Evolutionary conservation across 2,888 invertebrate genomes (phyloP).

Genomic region (Eudasyphora cyanicolor): DNA sequence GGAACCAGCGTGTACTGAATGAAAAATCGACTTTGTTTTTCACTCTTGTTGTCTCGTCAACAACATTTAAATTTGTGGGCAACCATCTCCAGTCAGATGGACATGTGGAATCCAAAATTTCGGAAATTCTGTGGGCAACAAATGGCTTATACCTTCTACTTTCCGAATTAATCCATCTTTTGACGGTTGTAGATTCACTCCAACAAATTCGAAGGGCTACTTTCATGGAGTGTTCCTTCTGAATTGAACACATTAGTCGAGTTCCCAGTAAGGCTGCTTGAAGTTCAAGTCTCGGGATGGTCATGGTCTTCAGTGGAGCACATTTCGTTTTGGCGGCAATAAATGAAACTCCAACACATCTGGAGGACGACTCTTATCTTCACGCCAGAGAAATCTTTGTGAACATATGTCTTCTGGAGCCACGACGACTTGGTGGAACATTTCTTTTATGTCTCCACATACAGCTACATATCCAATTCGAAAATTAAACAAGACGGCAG

Average conservation of each 20-base stretch:
- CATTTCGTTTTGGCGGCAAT: slow-evolving; percentile 54
- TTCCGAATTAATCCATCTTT: slow-evolving; percentile 45
- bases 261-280: too few species aligned
- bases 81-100: slow-evolving; percentile 54
- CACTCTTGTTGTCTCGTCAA: slow-evolving; percentile 32
- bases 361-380: too few species aligned
- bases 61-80: slow-evolving; percentile 53
- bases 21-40: slow-evolving; percentile 15
- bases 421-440: slow-evolving; percentile 17
- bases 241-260: neutral
- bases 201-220: neutral
- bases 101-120: slow-evolving; percentile 51
- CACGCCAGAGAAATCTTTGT: neutral
- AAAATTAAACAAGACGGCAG: slow-evolving; percentile 38
- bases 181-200: slow-evolving; percentile 44
- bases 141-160: slow-evolving; percentile 46
- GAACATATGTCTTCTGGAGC: neutral
- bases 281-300: slow-evolving; percentile 42
- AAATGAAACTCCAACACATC: too few species aligned
- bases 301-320: slow-evolving; percentile 37
- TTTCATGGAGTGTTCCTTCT: neutral
- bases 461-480: slow-evolving; percentile 23
- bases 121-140: slow-evolving; percentile 55
- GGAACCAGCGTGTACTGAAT: slow-evolving; percentile 11
- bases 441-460: slow-evolving; percentile 32